Evolutionary conservation across 2,888 invertebrate species (phyloP).

Genomic region (Ypsolopha scabrella): DNA sequence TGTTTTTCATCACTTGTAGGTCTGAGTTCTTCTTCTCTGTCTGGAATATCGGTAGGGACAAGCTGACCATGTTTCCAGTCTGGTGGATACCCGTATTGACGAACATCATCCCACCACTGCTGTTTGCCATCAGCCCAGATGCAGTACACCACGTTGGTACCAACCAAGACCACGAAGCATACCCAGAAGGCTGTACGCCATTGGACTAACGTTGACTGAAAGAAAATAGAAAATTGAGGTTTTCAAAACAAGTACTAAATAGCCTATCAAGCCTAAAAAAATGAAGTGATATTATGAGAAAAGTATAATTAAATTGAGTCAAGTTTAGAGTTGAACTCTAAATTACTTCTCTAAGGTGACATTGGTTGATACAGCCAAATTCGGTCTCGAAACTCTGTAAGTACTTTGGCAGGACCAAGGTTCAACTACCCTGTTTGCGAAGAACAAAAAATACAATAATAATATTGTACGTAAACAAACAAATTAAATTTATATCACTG

Average conservation of each 20-base stretch:
- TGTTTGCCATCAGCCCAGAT: slow-evolving; percentile 71
- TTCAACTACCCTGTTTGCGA: no score
- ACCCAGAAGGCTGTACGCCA: slow-evolving; percentile 77
- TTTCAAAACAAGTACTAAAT: not conserved
- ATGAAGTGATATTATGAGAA: no score
- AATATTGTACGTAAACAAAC: no score
- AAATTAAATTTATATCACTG: no score
- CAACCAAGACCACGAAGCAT: slow-evolving; percentile 63
- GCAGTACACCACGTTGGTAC: slow-evolving; percentile 68
- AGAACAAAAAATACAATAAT: no score
- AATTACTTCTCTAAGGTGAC: no score
- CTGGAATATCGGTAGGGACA: slow-evolving; percentile 10
- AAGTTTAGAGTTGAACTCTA: no score
- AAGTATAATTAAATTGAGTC: no score
- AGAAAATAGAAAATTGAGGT: slow-evolving; percentile 9
- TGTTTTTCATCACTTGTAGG: not conserved
- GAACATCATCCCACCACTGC: slow-evolving; percentile 72
- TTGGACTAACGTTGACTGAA: slow-evolving; percentile 48
- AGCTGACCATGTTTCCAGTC: slow-evolving; percentile 22
- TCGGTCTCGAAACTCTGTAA: not conserved
- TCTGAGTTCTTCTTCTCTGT: slow-evolving; percentile 16
- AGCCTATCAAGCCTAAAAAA: not conserved
- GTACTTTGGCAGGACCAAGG: no score
- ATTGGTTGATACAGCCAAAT: no score
- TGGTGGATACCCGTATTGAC: slow-evolving; percentile 24